Conservation (phyloP, 2,113 vertebrate species). For the Hippocampus abdominalis region DNA sequence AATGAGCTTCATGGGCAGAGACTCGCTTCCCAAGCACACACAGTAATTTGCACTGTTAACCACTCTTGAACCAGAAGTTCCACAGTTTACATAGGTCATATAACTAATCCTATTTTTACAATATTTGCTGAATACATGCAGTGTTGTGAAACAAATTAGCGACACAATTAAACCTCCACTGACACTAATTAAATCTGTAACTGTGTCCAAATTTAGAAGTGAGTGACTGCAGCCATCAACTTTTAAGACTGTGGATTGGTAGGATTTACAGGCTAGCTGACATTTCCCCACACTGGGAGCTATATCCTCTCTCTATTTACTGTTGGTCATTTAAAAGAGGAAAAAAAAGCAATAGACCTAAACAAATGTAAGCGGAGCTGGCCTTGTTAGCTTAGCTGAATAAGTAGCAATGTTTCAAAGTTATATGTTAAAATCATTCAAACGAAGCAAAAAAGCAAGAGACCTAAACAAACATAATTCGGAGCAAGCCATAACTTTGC, state of each 20-base stretch:
- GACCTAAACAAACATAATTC: background rate
- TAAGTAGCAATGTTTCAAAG: too few relatives aligned
- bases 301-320: background rate
- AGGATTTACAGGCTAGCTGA: conserved; percentile 30
- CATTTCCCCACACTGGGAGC: conserved; percentile 9
- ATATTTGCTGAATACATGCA: background rate
- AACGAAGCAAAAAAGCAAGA: too few relatives aligned
- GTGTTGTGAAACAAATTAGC: conserved; percentile 25
- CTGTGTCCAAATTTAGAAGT: conserved; percentile 52
- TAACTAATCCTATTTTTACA: background rate
- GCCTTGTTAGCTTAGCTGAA: too few relatives aligned
- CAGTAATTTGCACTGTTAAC: background rate
- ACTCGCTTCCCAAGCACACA: background rate
- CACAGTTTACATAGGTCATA: background rate
- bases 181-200: conserved; percentile 61
- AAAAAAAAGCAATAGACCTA: too few relatives aligned
- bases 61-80: background rate
- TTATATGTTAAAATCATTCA: too few relatives aligned
- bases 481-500: background rate
- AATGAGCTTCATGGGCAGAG: background rate
- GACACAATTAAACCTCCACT: conserved; percentile 65
- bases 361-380: too few relatives aligned
- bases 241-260: conserved; percentile 31
- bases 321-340: too few relatives aligned
- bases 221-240: conserved; percentile 40